Base-by-base conservation (phyloP, 2,797 vertebrate genomes). In the Ceyx erithaca region DNA sequence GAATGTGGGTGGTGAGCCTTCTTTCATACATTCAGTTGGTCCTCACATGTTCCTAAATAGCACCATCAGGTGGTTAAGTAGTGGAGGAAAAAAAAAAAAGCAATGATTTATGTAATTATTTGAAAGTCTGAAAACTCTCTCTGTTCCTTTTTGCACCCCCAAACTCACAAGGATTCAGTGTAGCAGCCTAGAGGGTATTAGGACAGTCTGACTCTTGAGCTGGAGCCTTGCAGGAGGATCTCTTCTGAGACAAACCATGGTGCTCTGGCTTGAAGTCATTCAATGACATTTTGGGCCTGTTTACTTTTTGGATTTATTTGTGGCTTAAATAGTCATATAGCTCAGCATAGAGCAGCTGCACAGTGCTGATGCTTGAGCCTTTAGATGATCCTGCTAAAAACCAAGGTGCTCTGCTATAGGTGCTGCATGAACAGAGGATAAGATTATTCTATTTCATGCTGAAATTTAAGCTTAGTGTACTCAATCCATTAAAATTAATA, bases 11-110 rank as follows among this genome's bases (percentile, higher is more conserved):
- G 71, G 31, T 1, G 5, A 87, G 37, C 25, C 21, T 80, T 66
- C 78, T 54, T 51, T 21, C 30, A 12, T 33, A 26, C 30, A 43
- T 35, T 75, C 54, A 30, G 40, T 40, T 45, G 73, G n/a, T 72
- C 45, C 52, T 85, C 41, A 71, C 62, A 21, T 1, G 1, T 77
- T 87, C 71, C 82, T 90, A 61, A 77, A 93, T 71, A 85, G 63
- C 68, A 93, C 46, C 78, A 88, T 94, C 71, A 71, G n/a, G 25
- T 71, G 49, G 64, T n/a, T 85, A 64, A 85, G 49, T 0, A 0
- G 4, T 7, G 16, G 22, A 79, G 63, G 10, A 5, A 45, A 62
- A 72, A 55, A 40, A 40, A 40, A 14, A 40, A 59, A 18, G 15
- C 25, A 41, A 28, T 15, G 16, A 40, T 58, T 87, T 14, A 25